Evolutionary conservation across 2,113 vertebrate genomes (phyloP).

Genomic region (Megatriorchis doriae): DNA sequence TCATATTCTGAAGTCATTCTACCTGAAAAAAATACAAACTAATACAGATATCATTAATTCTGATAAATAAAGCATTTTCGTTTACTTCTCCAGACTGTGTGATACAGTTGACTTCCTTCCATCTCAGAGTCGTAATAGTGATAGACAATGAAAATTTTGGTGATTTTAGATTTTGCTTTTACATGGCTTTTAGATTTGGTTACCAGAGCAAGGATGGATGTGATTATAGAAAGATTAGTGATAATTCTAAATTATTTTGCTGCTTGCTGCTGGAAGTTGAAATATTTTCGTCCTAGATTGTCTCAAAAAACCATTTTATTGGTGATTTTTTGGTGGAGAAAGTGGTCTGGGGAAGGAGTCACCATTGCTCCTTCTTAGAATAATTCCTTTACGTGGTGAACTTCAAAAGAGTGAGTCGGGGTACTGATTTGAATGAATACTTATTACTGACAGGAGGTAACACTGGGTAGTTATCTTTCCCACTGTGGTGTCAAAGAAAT

Average conservation of each 20-base stretch:
- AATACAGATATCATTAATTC: not conserved
- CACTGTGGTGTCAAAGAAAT: not conserved
- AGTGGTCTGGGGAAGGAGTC: not conserved
- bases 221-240: not conserved
- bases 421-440: not conserved
- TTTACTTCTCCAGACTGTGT: not conserved
- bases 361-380: not conserved
- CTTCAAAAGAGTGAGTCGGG: not conserved
- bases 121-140: not conserved
- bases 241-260: not conserved
- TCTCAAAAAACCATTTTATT: not conserved
- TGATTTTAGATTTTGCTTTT: not conserved
- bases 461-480: not conserved
- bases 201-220: not conserved
- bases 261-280: not conserved
- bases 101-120: not conserved
- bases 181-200: not conserved
- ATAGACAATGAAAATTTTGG: not conserved
- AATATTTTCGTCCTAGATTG: not conserved
- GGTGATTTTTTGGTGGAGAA: not conserved
- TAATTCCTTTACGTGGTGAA: not conserved
- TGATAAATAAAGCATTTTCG: not conserved
- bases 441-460: not conserved
- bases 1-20: not conserved
- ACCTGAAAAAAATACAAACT: not conserved